Percentiles rank a stretch among this genome's conserved stretches.
phyloP scores from a whole-genome alignment of 2,113 vertebrate genomes.

The Malurus alboscapulatus region DNA sequence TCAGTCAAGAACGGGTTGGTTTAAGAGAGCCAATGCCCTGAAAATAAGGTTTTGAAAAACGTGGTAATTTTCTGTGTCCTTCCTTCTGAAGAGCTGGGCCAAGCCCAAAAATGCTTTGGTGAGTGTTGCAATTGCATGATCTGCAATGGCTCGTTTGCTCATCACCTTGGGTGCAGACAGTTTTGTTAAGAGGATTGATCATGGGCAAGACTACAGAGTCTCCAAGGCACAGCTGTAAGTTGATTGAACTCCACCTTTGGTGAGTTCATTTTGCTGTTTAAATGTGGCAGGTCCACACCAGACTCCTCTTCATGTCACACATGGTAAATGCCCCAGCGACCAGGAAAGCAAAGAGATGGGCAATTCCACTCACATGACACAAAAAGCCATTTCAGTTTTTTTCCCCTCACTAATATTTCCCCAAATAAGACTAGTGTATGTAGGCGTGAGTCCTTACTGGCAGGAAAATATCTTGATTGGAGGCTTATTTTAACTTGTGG shows the following conservation, averaged over 20 bases:
- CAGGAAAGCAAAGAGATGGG: background rate
- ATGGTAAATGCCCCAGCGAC: background rate
- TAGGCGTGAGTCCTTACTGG: background rate
- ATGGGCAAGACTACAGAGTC: background rate
- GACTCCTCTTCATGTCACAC: background rate
- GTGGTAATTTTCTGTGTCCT: background rate
- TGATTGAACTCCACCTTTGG: background rate
- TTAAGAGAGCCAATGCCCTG: background rate
- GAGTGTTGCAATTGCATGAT: background rate
- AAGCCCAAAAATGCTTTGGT: background rate
- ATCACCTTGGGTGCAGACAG: background rate
- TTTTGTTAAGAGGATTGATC: background rate
- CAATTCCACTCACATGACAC: background rate
- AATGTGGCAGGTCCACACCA: background rate
- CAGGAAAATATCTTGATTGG: background rate
- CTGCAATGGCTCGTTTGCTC: background rate
- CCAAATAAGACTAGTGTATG: background rate
- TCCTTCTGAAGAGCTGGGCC: background rate
- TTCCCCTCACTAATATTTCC: rapidly evolving
- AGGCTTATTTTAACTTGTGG: background rate
- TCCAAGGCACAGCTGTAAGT: background rate
- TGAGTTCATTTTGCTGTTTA: background rate
- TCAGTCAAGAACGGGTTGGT: background rate
- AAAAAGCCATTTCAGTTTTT: background rate
- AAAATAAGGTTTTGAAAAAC: background rate